These are phyloP conservation scores for Girardinichthys multiradiatus DNA, from an alignment of 2,113 vertebrate species.

Conservation along the genomic window DNA sequence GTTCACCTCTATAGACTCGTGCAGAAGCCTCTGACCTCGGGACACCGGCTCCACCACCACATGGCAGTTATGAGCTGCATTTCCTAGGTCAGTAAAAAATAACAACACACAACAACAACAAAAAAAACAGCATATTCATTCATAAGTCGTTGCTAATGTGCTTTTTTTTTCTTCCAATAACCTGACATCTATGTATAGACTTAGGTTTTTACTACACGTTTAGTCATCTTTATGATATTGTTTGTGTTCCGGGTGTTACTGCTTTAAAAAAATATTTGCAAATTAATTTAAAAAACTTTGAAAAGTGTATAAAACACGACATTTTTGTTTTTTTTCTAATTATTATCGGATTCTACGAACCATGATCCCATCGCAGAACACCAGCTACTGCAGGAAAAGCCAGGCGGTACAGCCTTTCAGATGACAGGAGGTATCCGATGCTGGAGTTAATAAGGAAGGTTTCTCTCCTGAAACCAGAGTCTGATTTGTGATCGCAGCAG, in stretches of 20 bases:
- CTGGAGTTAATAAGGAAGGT: slow-evolving; percentile 79
- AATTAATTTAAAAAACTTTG: no score
- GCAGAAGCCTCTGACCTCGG: slow-evolving; percentile 77
- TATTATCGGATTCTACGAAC: slow-evolving; percentile 61
- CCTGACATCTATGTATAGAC: no score
- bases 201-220: no score
- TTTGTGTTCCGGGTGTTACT: background rate
- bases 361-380: slow-evolving; percentile 76
- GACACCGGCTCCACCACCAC: slow-evolving; percentile 85
- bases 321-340: no score
- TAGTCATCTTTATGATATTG: background rate
- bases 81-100: slow-evolving; percentile 47
- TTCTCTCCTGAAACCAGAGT: slow-evolving; percentile 17
- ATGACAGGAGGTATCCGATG: slow-evolving; percentile 82
- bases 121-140: background rate
- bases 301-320: no score
- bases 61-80: slow-evolving; percentile 70
- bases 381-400: slow-evolving; percentile 82
- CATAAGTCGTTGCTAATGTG: background rate
- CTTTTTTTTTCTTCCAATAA: background rate
- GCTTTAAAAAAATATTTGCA: background rate
- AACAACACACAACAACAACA: background rate
- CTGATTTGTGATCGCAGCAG: slow-evolving; percentile 18
- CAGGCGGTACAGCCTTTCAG: slow-evolving; percentile 72
- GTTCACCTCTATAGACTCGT: slow-evolving; percentile 77